A percentile compares a stretch with the other conserved stretches of the same genome.
These are phyloP conservation scores for Eilema depressum DNA, from an alignment of 2,888 invertebrate species.

Conservation along the genomic window DNA sequence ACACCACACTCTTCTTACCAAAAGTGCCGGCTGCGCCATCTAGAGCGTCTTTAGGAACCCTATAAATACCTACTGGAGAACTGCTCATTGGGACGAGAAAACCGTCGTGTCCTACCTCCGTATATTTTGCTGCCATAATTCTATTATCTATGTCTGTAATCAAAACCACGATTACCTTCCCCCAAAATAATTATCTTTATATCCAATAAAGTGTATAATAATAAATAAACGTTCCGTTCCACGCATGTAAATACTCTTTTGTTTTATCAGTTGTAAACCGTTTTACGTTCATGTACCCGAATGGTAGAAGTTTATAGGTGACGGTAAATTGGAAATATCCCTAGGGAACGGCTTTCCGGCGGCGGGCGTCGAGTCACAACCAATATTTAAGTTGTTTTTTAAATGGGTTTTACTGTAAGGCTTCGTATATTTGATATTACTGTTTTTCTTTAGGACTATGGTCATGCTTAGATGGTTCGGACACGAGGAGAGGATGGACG, in stretches of 20 bases:
- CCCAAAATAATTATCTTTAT: not conserved
- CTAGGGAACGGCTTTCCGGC: conserved; percentile 9
- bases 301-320: conserved; percentile 28
- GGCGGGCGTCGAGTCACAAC: conserved; percentile 10
- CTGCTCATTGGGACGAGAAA: too few species aligned
- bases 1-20: too few species aligned
- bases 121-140: too few species aligned
- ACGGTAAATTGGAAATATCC: conserved; percentile 31
- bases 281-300: conserved; percentile 28
- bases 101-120: too few species aligned
- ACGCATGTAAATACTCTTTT: conserved; percentile 7
- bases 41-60: too few species aligned
- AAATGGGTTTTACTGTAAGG: not conserved
- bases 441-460: too few species aligned
- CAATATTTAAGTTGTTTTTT: conserved; percentile 11
- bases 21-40: too few species aligned
- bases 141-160: not conserved
- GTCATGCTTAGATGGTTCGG: too few species aligned
- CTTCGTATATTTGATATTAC: too few species aligned
- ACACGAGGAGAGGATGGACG: too few species aligned
- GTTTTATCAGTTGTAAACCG: conserved; percentile 17
- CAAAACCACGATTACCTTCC: not conserved
- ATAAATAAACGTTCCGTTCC: not conserved
- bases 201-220: not conserved
- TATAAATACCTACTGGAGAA: too few species aligned